These are phyloP conservation scores for Poecilia wingei DNA, from an alignment of 2,797 vertebrate species.

Conservation along the genomic window DNA sequence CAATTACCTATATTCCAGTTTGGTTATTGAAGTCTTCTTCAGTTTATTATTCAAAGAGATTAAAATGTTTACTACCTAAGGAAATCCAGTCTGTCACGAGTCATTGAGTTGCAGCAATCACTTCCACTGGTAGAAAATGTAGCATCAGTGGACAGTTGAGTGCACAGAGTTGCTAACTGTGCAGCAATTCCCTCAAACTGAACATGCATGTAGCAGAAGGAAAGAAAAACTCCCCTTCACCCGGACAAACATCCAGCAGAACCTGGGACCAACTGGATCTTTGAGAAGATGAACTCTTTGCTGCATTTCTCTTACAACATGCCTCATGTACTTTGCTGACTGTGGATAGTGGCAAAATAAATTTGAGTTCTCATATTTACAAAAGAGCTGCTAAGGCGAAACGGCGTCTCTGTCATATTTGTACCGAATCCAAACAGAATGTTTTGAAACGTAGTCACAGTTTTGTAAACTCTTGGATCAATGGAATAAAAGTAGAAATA, in stretches of 20 bases:
- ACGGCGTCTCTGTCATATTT: not conserved
- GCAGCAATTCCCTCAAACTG: not conserved
- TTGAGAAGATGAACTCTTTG: not conserved
- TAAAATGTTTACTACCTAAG: not conserved
- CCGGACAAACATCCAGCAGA: not conserved
- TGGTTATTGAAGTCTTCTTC: not conserved
- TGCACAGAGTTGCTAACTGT: not conserved
- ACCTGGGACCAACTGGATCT: not conserved
- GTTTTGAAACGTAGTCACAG: not conserved
- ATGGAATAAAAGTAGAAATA: not conserved
- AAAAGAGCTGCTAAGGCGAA: not conserved
- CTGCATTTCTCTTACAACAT: not conserved
- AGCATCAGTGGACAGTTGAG: not conserved
- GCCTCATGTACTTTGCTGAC: not conserved
- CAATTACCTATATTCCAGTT: not conserved
- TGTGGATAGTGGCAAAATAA: not conserved
- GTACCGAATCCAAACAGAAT: not conserved
- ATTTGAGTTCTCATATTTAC: not conserved
- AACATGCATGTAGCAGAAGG: not conserved
- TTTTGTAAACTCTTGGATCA: not conserved
- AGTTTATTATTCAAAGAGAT: not conserved
- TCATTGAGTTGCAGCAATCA: not conserved
- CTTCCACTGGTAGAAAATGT: not conserved
- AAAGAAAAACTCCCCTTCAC: not conserved
- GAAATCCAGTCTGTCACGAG: not conserved